Evolutionary conservation across 2,113 vertebrate genomes (phyloP).

Genomic region (Neotoma lepida): DNA sequence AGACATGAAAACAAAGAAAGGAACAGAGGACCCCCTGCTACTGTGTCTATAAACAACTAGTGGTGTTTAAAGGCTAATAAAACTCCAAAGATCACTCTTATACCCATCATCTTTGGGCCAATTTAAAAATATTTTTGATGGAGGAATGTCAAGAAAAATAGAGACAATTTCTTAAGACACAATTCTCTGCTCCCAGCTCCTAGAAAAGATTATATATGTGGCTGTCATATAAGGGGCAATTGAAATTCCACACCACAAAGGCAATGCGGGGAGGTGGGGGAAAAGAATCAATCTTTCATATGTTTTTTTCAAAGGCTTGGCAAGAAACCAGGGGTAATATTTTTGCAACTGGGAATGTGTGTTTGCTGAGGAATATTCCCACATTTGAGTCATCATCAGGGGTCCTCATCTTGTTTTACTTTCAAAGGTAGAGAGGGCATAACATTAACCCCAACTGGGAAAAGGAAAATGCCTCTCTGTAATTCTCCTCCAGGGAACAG

Average conservation of each 20-base stretch:
- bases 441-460: conserved; percentile 78
- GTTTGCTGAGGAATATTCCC: conserved; percentile 82
- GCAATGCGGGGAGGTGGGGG: conserved; percentile 50
- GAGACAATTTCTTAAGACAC: conserved; percentile 66
- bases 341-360: conserved; percentile 80
- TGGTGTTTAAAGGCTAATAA: conserved; percentile 74
- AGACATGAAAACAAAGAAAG: conserved; percentile 61
- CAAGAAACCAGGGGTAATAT: conserved; percentile 79
- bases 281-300: conserved; percentile 64
- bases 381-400: conserved; percentile 80
- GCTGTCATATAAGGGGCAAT: conserved; percentile 62
- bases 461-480: conserved; percentile 69
- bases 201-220: conserved; percentile 65
- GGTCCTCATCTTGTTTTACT: conserved; percentile 80
- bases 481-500: conserved; percentile 73
- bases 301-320: conserved; percentile 69
- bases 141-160: conserved; percentile 78
- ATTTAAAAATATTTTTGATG: conserved; percentile 79
- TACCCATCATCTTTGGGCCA: conserved; percentile 65
- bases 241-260: conserved; percentile 79
- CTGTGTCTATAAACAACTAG: conserved; percentile 67
- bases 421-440: conserved; percentile 78
- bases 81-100: conserved; percentile 59
- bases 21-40: conserved; percentile 61
- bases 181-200: conserved; percentile 50